Conservation (phyloP, 2,113 vertebrate genomes). For the Zosterops hypoxanthus region DNA sequence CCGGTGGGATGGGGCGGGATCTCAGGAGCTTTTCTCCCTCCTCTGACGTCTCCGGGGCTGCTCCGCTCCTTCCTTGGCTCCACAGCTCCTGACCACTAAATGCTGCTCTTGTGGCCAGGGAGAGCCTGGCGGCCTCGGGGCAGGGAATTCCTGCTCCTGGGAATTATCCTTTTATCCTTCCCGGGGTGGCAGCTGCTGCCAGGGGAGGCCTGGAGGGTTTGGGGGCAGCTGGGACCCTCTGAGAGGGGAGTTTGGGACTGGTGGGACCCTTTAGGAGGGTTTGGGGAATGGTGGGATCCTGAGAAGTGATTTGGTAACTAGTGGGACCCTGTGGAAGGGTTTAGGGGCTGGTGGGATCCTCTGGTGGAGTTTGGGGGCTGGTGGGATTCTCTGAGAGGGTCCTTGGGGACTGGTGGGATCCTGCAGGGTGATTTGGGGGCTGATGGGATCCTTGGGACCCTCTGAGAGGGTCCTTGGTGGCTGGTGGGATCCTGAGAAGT, state of each 20-base stretch:
- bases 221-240: neutral
- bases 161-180: accelerated
- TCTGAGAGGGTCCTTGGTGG: no score
- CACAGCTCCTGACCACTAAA: neutral
- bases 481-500: no score
- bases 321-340: no score
- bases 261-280: neutral
- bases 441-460: neutral
- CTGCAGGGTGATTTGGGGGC: neutral
- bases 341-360: no score
- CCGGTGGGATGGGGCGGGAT: accelerated
- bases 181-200: accelerated
- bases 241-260: neutral
- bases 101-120: neutral
- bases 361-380: no score
- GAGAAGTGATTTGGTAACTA: no score
- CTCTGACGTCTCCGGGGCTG: neutral
- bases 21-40: neutral
- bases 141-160: neutral
- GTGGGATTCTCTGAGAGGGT: no score
- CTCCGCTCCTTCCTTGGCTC: neutral
- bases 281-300: neutral
- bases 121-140: neutral
- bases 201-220: accelerated
- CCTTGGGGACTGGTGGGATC: neutral